phyloP scores from a whole-genome alignment of 1,140 invertebrate species.

The Drosophila ficusphila region DNA sequence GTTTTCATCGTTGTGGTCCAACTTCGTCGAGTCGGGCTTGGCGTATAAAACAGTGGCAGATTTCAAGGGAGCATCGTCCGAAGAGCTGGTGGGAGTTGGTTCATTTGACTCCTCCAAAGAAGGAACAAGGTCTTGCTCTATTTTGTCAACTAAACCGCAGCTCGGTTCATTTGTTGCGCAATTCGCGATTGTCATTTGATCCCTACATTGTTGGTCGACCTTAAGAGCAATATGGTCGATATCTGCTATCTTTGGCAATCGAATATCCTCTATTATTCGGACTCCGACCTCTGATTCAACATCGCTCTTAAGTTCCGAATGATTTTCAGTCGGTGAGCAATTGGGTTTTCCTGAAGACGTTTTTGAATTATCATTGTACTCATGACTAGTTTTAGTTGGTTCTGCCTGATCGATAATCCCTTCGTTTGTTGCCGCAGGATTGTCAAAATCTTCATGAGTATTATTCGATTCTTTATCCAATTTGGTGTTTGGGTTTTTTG shows the following conservation, averaged over 20 bases:
- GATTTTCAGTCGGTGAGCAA: not conserved
- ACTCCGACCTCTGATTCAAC: not conserved
- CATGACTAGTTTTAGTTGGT: not conserved
- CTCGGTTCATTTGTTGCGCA: not conserved
- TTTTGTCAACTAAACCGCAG: no score
- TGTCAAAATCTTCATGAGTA: not conserved
- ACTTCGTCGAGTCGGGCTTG: constrained; percentile 61
- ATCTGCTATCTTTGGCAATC: constrained; percentile 46
- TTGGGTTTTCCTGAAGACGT: not conserved
- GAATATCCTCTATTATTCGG: constrained; percentile 62
- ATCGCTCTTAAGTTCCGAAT: not conserved
- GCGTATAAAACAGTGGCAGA: constrained; percentile 44
- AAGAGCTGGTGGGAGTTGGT: not conserved
- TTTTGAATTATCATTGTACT: not conserved
- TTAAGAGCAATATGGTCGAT: constrained; percentile 52
- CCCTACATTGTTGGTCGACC: constrained; percentile 20
- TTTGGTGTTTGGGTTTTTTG: not conserved
- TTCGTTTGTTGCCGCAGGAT: no score
- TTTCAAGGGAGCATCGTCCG: not conserved
- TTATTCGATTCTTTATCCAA: not conserved
- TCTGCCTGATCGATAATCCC: not conserved
- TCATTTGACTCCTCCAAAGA: not conserved
- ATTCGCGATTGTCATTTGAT: not conserved
- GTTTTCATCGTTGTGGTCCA: constrained; percentile 53
- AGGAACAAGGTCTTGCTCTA: not conserved